Conservation (phyloP, 2,797 vertebrate species). For the Cirrhinus molitorella region DNA sequence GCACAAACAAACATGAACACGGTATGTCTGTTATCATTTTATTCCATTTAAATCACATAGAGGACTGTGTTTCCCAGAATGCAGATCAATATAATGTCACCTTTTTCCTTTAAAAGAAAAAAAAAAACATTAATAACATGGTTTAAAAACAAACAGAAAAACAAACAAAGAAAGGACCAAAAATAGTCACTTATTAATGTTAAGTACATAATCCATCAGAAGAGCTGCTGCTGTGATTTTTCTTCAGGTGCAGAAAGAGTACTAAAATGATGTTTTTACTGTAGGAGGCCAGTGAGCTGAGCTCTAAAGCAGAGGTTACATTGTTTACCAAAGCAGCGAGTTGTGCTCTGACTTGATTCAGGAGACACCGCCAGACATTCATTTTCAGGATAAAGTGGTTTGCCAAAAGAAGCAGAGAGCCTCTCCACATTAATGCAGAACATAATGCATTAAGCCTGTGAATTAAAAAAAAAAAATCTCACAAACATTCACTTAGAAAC, state of each 20-base stretch:
- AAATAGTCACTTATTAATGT: slow-evolving; percentile 3
- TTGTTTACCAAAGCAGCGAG: slow-evolving; percentile 7
- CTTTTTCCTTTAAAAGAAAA: not conserved
- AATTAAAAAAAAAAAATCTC: slow-evolving; percentile 19
- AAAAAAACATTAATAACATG: not conserved
- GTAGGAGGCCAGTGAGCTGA: slow-evolving; percentile 18
- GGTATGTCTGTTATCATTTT: slow-evolving; percentile 8
- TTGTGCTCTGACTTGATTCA: slow-evolving; percentile 6
- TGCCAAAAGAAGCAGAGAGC: slow-evolving; percentile 24
- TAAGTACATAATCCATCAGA: slow-evolving; percentile 21
- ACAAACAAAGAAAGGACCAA: not conserved
- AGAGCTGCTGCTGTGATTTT: slow-evolving; percentile 9
- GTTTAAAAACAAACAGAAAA: slow-evolving; percentile 15
- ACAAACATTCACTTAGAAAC: not conserved
- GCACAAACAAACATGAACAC: slow-evolving; percentile 7
- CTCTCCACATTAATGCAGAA: slow-evolving; percentile 5
- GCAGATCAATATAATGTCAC: not conserved
- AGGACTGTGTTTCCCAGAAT: slow-evolving; percentile 1
- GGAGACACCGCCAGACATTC: slow-evolving; percentile 10
- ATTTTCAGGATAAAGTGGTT: slow-evolving; percentile 34
- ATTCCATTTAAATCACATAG: slow-evolving; percentile 29
- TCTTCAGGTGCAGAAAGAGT: slow-evolving; percentile 8
- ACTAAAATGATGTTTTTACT: not conserved
- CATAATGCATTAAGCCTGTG: slow-evolving; percentile 9
- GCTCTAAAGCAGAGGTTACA: slow-evolving; percentile 19